Evolutionary conservation across 92 coral and sea anemone genomes (phyloP), one percentile per base, ranked within the genome.

Genomic region (Paragorgia papillata): DNA sequence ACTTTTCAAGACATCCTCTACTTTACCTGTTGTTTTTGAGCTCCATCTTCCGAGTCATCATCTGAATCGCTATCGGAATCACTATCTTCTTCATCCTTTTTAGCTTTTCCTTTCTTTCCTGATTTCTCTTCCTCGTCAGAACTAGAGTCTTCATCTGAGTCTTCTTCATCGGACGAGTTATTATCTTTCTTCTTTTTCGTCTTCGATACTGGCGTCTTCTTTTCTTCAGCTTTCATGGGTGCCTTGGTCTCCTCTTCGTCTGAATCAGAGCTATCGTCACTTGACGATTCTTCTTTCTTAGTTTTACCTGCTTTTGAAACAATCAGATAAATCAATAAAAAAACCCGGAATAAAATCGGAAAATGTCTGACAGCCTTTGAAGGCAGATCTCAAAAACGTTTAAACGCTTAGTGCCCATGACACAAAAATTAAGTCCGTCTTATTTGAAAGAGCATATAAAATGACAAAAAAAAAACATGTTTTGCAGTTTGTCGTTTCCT

Each of bases 81-180:
- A 25, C 37, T n/a, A n/a, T 74, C 33, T 29, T 59, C 46, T 9
- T 70, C 80, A 0, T 59, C 77, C 73, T 79, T 79, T 25, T 44
- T 56, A 27, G 57, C 55, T n/a, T 8, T 54, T 57, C 34, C 63
- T 83, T 67, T 35, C 5, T 39, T 34, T 35, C 27, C 49, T 46
- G 32, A 37, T 32, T 43, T 37, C 62, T 73, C 56, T 69, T 82
- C 83, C 46, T 81, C 40, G 22, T 75, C 82, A n/a, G 48, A 46
- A 57, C 60, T 57, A 5, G 73, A 66, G 39, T 85, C 85, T 20
- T 67, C 71, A 17, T 66, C 86, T 24, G 86, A 75, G 18, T 82
- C 82, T 1, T 77, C 77, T 13, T 70, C 71, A 9, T 84, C 91
- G 8, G 88, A 79, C 34, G 64, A 67, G 0, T 75, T 68, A 29